Evolutionary conservation across 2,888 invertebrate species (phyloP).

Genomic region (Argyresthia goedartella): DNA sequence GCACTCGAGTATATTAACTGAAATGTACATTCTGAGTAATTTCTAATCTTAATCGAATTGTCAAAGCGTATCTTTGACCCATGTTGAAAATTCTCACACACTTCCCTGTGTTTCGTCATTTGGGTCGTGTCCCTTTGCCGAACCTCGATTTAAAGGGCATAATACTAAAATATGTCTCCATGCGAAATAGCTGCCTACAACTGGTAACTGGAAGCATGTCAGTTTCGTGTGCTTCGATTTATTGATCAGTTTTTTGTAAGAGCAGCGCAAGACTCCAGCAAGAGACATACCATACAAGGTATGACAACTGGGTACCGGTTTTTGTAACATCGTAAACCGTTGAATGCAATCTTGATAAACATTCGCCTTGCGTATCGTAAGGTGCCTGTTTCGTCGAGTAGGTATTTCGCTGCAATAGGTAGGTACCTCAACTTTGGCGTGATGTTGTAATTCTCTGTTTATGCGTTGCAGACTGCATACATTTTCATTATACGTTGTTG

Average conservation of each 20-base stretch:
- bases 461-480: constrained; percentile 4
- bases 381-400: constrained; percentile 7
- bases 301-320: constrained; percentile 36
- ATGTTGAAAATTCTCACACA: not conserved
- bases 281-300: constrained; percentile 45
- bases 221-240: constrained; percentile 40
- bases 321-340: constrained; percentile 41
- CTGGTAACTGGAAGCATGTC: constrained; percentile 25
- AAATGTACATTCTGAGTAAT: not conserved
- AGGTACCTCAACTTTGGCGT: constrained; percentile 2
- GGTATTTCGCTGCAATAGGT: constrained; percentile 2
- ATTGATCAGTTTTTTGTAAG: constrained; percentile 48
- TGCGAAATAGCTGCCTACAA: constrained; percentile 45
- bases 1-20: too few species aligned
- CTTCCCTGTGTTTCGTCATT: not conserved
- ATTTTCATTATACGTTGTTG: constrained; percentile 1
- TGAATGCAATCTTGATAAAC: constrained; percentile 54
- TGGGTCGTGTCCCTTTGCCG: not conserved
- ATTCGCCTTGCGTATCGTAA: constrained; percentile 39
- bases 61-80: not conserved
- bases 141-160: not conserved
- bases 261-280: constrained; percentile 50
- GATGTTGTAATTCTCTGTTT: constrained; percentile 5
- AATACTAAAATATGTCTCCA: constrained; percentile 15
- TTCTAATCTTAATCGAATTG: not conserved